These are phyloP conservation scores for Ia io DNA, from an alignment of 2,113 vertebrate species.

Conservation along the genomic window DNA sequence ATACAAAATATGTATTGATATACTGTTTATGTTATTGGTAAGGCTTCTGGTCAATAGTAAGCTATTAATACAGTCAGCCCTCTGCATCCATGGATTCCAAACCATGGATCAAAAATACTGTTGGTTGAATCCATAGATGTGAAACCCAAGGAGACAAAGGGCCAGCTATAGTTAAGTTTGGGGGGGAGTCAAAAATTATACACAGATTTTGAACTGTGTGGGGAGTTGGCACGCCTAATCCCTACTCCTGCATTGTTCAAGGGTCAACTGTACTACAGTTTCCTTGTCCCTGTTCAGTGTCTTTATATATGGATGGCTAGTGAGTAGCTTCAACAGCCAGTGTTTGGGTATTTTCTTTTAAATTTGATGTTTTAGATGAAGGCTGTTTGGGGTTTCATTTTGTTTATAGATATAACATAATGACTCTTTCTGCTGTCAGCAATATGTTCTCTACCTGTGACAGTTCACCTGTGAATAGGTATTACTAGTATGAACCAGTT, in stretches of 20 bases:
- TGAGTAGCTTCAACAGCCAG: conserved; percentile 20
- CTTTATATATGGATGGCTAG: neutral
- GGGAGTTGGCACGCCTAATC: neutral
- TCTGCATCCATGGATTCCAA: neutral
- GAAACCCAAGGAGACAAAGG: neutral
- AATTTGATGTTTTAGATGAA: conserved; percentile 42
- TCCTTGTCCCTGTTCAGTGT: neutral
- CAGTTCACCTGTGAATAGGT: neutral
- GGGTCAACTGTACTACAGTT: neutral
- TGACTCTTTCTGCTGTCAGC: neutral
- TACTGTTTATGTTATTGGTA: neutral
- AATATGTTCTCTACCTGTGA: neutral
- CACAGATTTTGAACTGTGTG: neutral
- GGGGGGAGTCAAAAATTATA: neutral
- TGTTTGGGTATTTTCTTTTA: conserved; percentile 26
- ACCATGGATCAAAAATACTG: neutral
- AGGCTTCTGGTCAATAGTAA: neutral
- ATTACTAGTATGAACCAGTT: neutral
- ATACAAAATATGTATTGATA: neutral
- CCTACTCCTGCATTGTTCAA: neutral
- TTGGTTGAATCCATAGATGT: neutral
- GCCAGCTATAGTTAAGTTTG: neutral
- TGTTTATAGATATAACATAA: conserved; percentile 26
- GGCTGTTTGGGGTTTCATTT: conserved; percentile 47
- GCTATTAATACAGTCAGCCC: neutral